Evolutionary conservation across 2,888 invertebrate species (phyloP), one percentile per base, ranked within the genome.

Genomic region (Physocephala rufipes): DNA sequence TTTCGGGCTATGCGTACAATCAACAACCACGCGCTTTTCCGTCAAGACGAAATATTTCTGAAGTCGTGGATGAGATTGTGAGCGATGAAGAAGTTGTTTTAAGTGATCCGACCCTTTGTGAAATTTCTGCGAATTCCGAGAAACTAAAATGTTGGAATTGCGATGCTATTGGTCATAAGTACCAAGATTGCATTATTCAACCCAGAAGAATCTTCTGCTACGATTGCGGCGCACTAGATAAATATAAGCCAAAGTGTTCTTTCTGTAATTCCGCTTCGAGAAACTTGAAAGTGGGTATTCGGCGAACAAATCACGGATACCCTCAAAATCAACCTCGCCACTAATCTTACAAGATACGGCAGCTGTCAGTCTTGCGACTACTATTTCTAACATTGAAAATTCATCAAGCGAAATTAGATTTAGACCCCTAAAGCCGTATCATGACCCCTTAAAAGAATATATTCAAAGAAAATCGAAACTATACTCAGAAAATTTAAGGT

Each of bases 261-360:
- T 49, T 49, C 12, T 49, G 49, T 49, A 49, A 72, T 76, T 75
- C 63, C 72, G 71, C 62, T 75, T 74, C 72, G 71, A 64, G 67
- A 77, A 76, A 71, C 76, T 76, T 74, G 68, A 74, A 72, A 63
- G 64, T 68, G 30, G 66, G 43, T n/a, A 15, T 55, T 43, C 26
- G 26, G 49, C 49, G 12, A n/a, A 7, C 12, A 45, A 67, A 1
- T 3, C 5, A 13, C 1, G 58, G 55, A n/a, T 2, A 19, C 12
- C 24, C 36, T 1, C 19, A 2, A 43, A 2, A 9, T 36, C 21
- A 36, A 12, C 30, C n/a, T 30, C 7, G 51, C 2, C n/a, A 26
- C 7, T 2, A 51, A 16, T 19, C 16, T 7, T 21, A 2, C 51
- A 12, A 51, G 19, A 26, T 30, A 9, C 13, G n/a, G 28, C 1